Base-by-base conservation (phyloP, 1,140 invertebrate species). In the Prorops nasuta region DNA sequence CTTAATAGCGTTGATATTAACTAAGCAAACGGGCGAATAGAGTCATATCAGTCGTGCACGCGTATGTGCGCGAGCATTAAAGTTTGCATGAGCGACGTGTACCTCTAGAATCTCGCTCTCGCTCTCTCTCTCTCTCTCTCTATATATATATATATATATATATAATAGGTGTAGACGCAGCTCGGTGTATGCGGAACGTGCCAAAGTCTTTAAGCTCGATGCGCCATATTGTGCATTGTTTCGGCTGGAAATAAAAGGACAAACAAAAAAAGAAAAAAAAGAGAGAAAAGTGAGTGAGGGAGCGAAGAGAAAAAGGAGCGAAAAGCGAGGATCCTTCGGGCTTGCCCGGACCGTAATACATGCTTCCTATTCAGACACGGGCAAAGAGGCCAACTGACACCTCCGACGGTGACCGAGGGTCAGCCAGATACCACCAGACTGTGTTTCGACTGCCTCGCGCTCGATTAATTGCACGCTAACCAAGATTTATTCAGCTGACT, bases 391-490 rank as follows among this genome's bases (percentile, higher is more conserved):
- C 54, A 56, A 49, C 46, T 20, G 44, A 42, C 48, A 51, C 45
- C 36, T 49, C 44, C 44, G 52, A 37, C 39, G 39, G 42, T 64
- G 63, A 67, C 61, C 66, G 34, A 57, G 57, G 65, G 66, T 69
- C 65, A 67, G 58, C 57, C 55, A 58, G 57, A 67, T 66, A 67
- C 66, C 48, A 54, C 47, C 48, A 41, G 53, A 42, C 55, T 44
- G 47, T 59, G 51, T 64, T 66, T 64, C 54, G 54, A 68, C 49
- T 68, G 52, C 51, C 56, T 67, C 39, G 61, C 65, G 55, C 53
- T 57, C 67, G 65, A 69, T 69, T 69, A 69, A 69, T 69, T 69
- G 62, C 64, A 49, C 58, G 38, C 51, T 28, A 45, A 45, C 19
- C 18, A 51, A 59, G 67, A 69, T 69, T 69, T 69, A 69, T 68